Evolutionary conservation across 2,113 vertebrate genomes (phyloP), one percentile per base, ranked within the genome.

Genomic region (Mixornis gularis): DNA sequence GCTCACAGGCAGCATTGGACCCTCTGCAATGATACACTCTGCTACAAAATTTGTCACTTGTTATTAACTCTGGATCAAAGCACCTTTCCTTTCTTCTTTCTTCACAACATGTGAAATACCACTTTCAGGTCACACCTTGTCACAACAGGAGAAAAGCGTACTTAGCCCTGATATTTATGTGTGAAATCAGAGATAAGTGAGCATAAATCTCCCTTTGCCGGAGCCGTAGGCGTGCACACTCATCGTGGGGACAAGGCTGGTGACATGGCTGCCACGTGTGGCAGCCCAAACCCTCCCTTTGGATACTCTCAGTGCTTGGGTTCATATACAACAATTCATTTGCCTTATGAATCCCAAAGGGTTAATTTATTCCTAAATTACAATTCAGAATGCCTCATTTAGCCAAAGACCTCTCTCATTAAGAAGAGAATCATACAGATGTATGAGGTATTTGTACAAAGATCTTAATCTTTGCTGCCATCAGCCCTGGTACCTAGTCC

Each of bases 241-340:
- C 36, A 22, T 13, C 0, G 0, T 0, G 0, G 53, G 69, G 44
- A 62, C 60, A 56, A 20, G 46, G 30, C 34, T n/a, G 60, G 27
- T 0, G 9, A 88, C 36, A 66, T 1, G 2, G 65, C 46, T 43
- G 40, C 32, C 3, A 2, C 27, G 9, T 0, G 1, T 15, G 13
- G 24, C 80, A 65, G 32, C 68, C 73, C 38, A 20, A 63, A 40
- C n/a, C 16, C 34, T 88, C 49, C 13, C 27, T 65, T 16, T 12
- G 40, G 48, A 55, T 26, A 36, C 40, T 21, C 56, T 41, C 66
- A 30, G 40, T 13, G 46, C 52, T 90, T 36, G 43, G 1, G 3
- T 43, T 60, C 48, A 34, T 4, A 18, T n/a, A 53, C 60, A 87
- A 59, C 9, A 2, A 43, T 40, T 41, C 10, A 4, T 41, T 44